These are phyloP conservation scores for Phasia obesa DNA, from an alignment of 2,888 invertebrate species.

Conservation along the genomic window DNA sequence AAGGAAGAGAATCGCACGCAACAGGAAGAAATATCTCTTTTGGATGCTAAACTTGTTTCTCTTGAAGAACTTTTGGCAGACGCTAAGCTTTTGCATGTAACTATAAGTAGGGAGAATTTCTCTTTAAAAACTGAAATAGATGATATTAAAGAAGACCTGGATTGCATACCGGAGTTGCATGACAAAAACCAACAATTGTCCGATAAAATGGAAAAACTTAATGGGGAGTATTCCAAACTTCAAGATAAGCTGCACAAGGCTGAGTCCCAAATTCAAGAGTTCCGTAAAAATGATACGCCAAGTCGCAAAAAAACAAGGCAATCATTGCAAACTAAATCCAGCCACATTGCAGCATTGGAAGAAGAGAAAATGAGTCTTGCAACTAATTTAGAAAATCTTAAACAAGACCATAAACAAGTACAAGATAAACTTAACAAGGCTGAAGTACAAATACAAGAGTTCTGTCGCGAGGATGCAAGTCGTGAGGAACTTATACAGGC, in stretches of 20 bases:
- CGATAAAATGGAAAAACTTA: constrained; percentile 40
- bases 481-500: constrained; percentile 50
- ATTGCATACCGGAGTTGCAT: constrained; percentile 39
- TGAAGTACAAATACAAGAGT: constrained; percentile 60
- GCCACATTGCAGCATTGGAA: background rate
- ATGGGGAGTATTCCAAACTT: constrained; percentile 29
- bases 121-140: constrained; percentile 38
- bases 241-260: constrained; percentile 44
- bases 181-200: constrained; percentile 35
- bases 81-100: constrained; percentile 10
- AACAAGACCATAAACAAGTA: constrained; percentile 16
- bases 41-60: constrained; percentile 25
- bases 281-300: constrained; percentile 19
- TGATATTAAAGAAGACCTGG: constrained; percentile 14
- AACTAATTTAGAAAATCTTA: constrained; percentile 26
- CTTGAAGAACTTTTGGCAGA: constrained; percentile 29
- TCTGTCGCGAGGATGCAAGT: constrained; percentile 39
- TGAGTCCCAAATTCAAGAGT: constrained; percentile 59
- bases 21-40: constrained; percentile 16
- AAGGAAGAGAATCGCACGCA: constrained; percentile 32
- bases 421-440: constrained; percentile 50
- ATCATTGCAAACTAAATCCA: constrained; percentile 51
- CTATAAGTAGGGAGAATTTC: constrained; percentile 13
- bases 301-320: constrained; percentile 30
- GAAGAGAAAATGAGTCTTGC: constrained; percentile 45